Evolutionary conservation across 2,888 invertebrate species (phyloP).

Genomic region (Eupsilia transversa): DNA sequence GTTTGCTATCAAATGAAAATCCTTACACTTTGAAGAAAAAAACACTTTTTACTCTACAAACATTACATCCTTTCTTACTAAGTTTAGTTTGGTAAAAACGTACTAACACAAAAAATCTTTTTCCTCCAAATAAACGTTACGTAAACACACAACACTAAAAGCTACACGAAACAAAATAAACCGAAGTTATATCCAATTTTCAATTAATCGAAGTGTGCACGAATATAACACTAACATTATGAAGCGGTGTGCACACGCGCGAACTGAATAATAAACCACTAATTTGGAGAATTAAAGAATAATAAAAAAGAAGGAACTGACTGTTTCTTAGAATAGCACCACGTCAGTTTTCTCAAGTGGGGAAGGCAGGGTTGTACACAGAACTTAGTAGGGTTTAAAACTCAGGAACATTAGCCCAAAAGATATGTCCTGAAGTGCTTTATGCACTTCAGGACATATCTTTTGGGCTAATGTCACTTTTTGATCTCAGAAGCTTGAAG

Average conservation of each 20-base stretch:
- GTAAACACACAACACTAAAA: conserved; percentile 41
- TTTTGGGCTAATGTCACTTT: not conserved
- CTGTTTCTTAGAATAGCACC: not conserved
- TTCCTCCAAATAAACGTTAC: conserved; percentile 28
- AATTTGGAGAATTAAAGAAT: not conserved
- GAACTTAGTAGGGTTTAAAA: not conserved
- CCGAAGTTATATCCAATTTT: conserved; percentile 59
- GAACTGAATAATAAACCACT: not conserved
- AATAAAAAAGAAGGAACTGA: not conserved
- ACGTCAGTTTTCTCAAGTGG: not conserved
- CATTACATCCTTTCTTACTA: not conserved
- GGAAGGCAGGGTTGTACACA: not conserved
- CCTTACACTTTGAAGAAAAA: not conserved
- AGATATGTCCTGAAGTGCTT: too few relatives aligned
- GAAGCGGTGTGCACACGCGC: conserved; percentile 58
- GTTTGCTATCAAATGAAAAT: too few relatives aligned
- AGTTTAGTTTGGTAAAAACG: conserved; percentile 17
- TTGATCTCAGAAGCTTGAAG: not conserved
- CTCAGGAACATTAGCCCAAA: too few relatives aligned
- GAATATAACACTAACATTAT: conserved; percentile 69
- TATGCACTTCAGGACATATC: not conserved
- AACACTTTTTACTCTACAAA: not conserved
- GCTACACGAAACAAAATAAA: conserved; percentile 46
- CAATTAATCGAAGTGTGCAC: conserved; percentile 68
- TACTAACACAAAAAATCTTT: conserved; percentile 10